A percentile compares a stretch with the other conserved stretches of the same genome.
Conservation (phyloP, 2,113 vertebrate genomes). For the Amazona vittata region DNA sequence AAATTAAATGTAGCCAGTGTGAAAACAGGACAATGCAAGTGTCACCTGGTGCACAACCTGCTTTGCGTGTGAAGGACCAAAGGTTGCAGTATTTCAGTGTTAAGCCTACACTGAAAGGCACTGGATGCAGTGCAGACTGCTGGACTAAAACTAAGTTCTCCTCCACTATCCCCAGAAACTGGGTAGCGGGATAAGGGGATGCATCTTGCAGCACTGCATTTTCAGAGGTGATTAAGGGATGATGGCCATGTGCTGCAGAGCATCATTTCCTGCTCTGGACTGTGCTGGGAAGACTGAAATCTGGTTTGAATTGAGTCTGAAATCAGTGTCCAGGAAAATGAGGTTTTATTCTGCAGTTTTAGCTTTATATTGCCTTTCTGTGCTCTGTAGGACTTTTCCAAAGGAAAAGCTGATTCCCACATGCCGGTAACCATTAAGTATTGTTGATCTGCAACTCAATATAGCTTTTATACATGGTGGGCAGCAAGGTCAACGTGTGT, state of each 20-base stretch:
- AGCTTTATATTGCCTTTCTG: background rate
- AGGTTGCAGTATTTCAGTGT: background rate
- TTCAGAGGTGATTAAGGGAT: background rate
- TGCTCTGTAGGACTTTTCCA: background rate
- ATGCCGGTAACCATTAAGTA: background rate
- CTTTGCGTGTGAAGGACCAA: background rate
- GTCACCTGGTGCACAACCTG: background rate
- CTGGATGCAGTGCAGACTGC: background rate
- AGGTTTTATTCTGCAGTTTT: background rate
- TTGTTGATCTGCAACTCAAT: background rate
- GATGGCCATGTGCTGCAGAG: background rate
- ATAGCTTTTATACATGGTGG: background rate
- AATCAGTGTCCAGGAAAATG: constrained; percentile 16
- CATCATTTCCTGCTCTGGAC: background rate
- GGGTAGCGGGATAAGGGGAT: background rate
- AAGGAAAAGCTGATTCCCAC: background rate
- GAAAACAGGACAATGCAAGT: background rate
- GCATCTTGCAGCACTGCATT: background rate
- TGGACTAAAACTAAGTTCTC: background rate
- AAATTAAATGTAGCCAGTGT: background rate
- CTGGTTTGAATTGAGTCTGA: background rate
- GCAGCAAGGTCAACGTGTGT: background rate
- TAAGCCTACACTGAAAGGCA: background rate
- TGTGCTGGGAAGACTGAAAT: background rate
- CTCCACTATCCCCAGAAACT: background rate